Base-by-base conservation (phyloP, 2,888 invertebrate genomes). In the Heliconius erato region DNA sequence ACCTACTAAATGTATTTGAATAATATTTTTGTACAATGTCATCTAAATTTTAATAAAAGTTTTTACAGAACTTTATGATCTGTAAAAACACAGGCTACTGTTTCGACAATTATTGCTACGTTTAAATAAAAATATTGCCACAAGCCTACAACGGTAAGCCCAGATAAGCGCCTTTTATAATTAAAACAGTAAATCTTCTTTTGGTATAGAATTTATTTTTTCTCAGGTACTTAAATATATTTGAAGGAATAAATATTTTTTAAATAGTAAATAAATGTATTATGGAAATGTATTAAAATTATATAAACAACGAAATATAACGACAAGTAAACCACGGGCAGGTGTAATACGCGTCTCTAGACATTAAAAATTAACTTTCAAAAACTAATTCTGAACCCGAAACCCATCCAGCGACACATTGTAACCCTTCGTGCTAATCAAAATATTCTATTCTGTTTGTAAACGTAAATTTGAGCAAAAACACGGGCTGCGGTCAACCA, bases 371-470 rank as follows among this genome's bases (percentile, higher is more conserved):
- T 85, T 84, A 85, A 86, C 84, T 84, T 84, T 85, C 82, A 81
- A 87, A 91, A 90, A 90, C 90, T 91, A 91, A 92, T 92, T 91
- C 90, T 86, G 88, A 87, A 89, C 89, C 88, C 87, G 88, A 86
- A 87, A 86, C 88, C 85, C 88, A 86, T 82, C 82, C 84, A 82
- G 86, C 85, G 87, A 87, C 86, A 86, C 85, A 86, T 87, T 84
- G 79, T 84, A 84, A 85, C 87, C 85, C 85, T 85, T 86, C 84
- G 92, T 92, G 93, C 92, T 94, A 93, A 93, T 93, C 92, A 91
- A 90, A 93, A 95, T 95, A 93, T 91, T 89, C 89, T 91, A 95
- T 95, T 94, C 95, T 90, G 92, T 95, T 93, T 94, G 94, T 89
- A 87, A 89, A 88, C 89, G 90, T 85, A 89, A 89, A 89, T 91